A percentile compares a stretch with the other conserved stretches of the same genome.
Evolutionary conservation across 1,140 invertebrate genomes (phyloP).

Genomic region (Ptiloglossa arizonensis): DNA sequence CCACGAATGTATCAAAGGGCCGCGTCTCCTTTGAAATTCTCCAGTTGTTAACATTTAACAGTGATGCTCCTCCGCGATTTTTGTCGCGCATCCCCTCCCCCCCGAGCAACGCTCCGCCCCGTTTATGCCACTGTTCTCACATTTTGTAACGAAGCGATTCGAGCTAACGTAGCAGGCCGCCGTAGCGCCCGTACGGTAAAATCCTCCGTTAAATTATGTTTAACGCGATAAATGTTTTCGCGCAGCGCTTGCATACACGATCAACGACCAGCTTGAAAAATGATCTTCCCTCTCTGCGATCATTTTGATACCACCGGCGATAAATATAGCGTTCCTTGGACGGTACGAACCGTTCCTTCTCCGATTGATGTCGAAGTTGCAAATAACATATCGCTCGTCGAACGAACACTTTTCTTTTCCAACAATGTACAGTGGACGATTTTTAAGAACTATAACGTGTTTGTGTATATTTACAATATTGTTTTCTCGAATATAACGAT

Average conservation of each 20-base stretch:
- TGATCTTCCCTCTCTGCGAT: constrained; percentile 12
- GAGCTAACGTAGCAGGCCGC: background rate
- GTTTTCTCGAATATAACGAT: no score
- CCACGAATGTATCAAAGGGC: constrained; percentile 67
- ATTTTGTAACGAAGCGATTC: background rate
- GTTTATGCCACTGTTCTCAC: background rate
- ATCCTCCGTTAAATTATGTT: constrained; percentile 41
- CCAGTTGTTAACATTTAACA: constrained; percentile 73
- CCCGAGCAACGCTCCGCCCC: background rate
- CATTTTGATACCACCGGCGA: constrained; percentile 27
- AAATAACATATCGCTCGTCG: background rate
- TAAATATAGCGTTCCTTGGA: background rate
- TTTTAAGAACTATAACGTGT: no score
- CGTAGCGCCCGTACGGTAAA: background rate
- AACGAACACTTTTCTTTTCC: no score
- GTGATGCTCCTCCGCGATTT: constrained; percentile 65
- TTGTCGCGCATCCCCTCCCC: constrained; percentile 51
- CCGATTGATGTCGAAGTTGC: background rate
- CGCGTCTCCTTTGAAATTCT: constrained; percentile 68
- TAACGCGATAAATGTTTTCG: constrained; percentile 43
- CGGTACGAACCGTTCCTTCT: background rate
- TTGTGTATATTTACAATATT: no score
- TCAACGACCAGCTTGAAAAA: constrained; percentile 36
- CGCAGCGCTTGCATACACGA: constrained; percentile 21
- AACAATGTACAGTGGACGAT: no score